A percentile compares a stretch with the other conserved stretches of the same genome.
phyloP scores from a whole-genome alignment of 2,797 vertebrate species.

The Mormyrops attenuatus region DNA sequence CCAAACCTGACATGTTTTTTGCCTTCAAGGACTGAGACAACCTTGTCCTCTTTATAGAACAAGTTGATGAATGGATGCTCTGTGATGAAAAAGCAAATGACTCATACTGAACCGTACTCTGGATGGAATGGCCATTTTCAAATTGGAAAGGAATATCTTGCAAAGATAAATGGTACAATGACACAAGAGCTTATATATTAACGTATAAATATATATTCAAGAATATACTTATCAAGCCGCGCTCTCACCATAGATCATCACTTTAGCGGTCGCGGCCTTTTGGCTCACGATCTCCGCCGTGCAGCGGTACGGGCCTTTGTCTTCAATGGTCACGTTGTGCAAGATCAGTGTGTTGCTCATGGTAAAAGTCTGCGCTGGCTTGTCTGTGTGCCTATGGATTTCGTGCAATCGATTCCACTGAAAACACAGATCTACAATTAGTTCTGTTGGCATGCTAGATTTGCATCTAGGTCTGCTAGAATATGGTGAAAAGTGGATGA shows the following conservation, averaged over 20 bases:
- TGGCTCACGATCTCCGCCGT: constrained; percentile 28
- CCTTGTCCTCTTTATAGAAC: constrained; percentile 39
- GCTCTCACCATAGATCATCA: constrained; percentile 51
- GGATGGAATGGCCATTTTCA: neutral
- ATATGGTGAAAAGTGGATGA: neutral
- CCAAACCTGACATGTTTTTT: constrained; percentile 49
- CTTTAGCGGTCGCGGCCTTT: constrained; percentile 42
- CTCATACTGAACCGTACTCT: neutral
- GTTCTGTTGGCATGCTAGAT: neutral
- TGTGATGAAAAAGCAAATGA: constrained; percentile 30
- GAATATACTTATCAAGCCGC: neutral
- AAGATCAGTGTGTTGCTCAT: constrained; percentile 39
- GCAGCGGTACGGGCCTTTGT: constrained; percentile 51
- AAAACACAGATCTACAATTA: neutral
- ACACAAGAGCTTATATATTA: neutral
- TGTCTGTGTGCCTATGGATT: constrained; percentile 21
- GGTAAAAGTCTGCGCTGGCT: neutral
- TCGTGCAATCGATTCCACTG: neutral
- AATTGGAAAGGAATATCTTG: neutral
- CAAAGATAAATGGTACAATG: neutral
- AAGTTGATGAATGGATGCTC: constrained; percentile 51
- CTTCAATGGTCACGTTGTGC: constrained; percentile 47
- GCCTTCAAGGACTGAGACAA: constrained; percentile 40
- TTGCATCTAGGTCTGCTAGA: neutral
- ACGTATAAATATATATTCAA: neutral